Base-by-base conservation (phyloP, 2,888 invertebrate species). In the Latrodectus elegans region DNA sequence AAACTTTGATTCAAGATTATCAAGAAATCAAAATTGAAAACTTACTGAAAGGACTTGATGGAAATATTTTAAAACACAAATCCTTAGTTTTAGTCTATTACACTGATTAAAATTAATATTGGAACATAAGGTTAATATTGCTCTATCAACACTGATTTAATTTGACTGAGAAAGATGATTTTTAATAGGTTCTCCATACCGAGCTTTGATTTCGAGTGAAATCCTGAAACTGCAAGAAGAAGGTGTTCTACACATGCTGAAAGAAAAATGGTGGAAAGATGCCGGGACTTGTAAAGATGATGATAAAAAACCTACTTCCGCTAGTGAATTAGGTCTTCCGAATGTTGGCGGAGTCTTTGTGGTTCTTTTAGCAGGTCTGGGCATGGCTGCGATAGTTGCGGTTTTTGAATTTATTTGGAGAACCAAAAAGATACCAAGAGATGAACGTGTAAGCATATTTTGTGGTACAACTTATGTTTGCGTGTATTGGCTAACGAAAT, bases 281-380 rank as follows among this genome's bases (percentile, higher is more conserved):
- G 97, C 97, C 22, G 97, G 88, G 0, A 86, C 79, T 60, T 90
- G 90, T 76, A 89, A 84, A 76, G 89, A 85, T 68, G 90, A 91
- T 52, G 90, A 89, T 49, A 90, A 90, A 70, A 90, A 90, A 17
- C 73, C 89, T 49, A 89, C 87, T 52, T 91, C 92, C 73, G 92
- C 93, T 67, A 92, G 92, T 85, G 92, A 93, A 89, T 93, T 99
- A 89, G 97, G 97, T 0, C 94, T 99, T 90, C 97, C 97, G 51
- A 99, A 99, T 93, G 97, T 98, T 51, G 98, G 98, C 68, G 98
- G 98, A 8, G 97, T 98, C 4, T 98, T 98, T 92, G 97, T 98
- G 15, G 97, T 98, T 0, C 94, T 98, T 79, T 96, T 97, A 95
- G 96, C 96, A 53, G 97, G 97, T 4, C 96, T 96, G 95, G 96